Base-by-base conservation (phyloP, 2,113 vertebrate species). In the Budorcas taxicolor region DNA sequence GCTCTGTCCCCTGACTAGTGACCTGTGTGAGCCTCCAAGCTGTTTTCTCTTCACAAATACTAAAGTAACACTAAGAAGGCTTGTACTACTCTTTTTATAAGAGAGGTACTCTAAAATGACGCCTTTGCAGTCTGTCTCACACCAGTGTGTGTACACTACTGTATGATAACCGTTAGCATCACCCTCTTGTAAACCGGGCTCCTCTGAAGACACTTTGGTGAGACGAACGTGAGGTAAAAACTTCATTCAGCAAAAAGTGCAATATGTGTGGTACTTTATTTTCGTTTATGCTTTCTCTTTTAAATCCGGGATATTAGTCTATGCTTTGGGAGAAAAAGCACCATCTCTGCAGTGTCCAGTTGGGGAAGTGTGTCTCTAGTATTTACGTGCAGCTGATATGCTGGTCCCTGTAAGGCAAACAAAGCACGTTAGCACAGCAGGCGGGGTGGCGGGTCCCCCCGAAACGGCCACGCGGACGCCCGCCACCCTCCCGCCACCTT, bases 201-300 rank as follows among this genome's bases (percentile, higher is more conserved):
- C 97, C 98, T 99, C 98, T 97, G 98, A 98, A 98, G 98, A 98
- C 98, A 98, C 98, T 98, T 99, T 97, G 98, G 98, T 98, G 97
- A 98, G 96, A 97, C 96, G 98, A 98, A 98, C 57, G 10, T 97
- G 98, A 98, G 98, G 98, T 98, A 98, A 98, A 96, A 97, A 97
- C 97, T 98, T 98, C 98, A 98, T 97, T 98, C 80, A 89, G 98
- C 99, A 98, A 98, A 97, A 99, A 98, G 98, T 99, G 99, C 98
- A 99, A 99, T 99, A 98, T 89, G 98, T 99, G 98, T 99, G 99
- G 98, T 99, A 98, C 97, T 98, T 98, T 97, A 98, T 97, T 96
- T 94, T 80, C 85, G 47, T 52, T 94, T 91, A 97, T 98, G 97
- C 97, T 98, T 52, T 52, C 97, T 98, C 97, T 98, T 98, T 98